These are phyloP conservation scores for fruit fly (Drosophila melanogaster) DNA, from an alignment of 1,140 invertebrate species.

Conservation along the genomic window Release_6_plus_ISO1_MT NC_004354.4:14357501-14358000, in stretches of 20 bases:
- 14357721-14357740: background rate
- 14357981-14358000: too few species aligned
- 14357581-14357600: background rate
- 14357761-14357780: background rate
- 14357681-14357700: constrained; percentile 38
- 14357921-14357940: too few species aligned
- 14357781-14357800: too few species aligned
- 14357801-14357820: too few species aligned
- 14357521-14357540: constrained; percentile 70
- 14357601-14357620: constrained; percentile 37
- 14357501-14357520: constrained; percentile 73
- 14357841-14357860: too few species aligned
- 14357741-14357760: background rate
- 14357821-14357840: too few species aligned
- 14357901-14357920: too few species aligned
- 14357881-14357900: too few species aligned
- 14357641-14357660: constrained; percentile 51
- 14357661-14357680: constrained; percentile 23
- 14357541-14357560: constrained; percentile 43
- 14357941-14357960: too few species aligned
- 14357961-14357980: too few species aligned
- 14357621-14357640: constrained; percentile 57
- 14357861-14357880: too few species aligned
- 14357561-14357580: constrained; percentile 11
- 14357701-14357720: constrained; percentile 53